Evolutionary conservation across 1,140 invertebrate genomes (phyloP).

Genomic region (Pseudachorutes palmiensis): DNA sequence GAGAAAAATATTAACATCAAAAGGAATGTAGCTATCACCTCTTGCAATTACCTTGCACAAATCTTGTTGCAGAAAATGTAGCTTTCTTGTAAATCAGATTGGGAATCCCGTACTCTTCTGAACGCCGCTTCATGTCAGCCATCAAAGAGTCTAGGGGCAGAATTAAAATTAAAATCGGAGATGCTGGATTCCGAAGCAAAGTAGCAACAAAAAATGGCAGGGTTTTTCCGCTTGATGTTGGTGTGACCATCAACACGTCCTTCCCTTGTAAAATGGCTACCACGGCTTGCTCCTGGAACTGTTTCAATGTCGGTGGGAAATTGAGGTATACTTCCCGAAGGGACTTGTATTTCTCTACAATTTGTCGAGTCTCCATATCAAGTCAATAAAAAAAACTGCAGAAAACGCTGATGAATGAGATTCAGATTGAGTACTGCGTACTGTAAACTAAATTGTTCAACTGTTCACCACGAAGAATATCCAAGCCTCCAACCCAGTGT

Average conservation of each 20-base stretch:
- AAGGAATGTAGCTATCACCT: too few species aligned
- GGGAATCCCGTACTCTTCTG: not conserved
- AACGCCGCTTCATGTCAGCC: not conserved
- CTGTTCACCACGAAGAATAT: too few species aligned
- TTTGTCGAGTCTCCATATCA: too few species aligned
- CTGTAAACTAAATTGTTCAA: too few species aligned
- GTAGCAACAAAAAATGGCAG: not conserved
- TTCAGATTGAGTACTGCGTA: too few species aligned
- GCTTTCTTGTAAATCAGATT: not conserved
- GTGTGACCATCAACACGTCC: not conserved
- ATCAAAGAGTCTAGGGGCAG: not conserved
- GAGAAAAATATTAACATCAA: not conserved
- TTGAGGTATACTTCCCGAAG: too few species aligned
- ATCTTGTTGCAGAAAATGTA: not conserved
- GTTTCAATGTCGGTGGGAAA: not conserved
- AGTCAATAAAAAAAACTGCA: too few species aligned
- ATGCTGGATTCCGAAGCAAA: not conserved
- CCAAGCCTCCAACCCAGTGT: too few species aligned
- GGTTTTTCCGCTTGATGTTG: not conserved
- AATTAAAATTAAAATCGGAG: not conserved
- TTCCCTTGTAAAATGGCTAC: not conserved
- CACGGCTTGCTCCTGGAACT: not conserved
- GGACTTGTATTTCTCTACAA: too few species aligned
- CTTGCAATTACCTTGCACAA: not conserved
- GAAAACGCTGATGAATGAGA: too few species aligned